These are phyloP conservation scores for Ptychoptera contaminata DNA, from an alignment of 2,888 invertebrate species.

Conservation along the genomic window DNA sequence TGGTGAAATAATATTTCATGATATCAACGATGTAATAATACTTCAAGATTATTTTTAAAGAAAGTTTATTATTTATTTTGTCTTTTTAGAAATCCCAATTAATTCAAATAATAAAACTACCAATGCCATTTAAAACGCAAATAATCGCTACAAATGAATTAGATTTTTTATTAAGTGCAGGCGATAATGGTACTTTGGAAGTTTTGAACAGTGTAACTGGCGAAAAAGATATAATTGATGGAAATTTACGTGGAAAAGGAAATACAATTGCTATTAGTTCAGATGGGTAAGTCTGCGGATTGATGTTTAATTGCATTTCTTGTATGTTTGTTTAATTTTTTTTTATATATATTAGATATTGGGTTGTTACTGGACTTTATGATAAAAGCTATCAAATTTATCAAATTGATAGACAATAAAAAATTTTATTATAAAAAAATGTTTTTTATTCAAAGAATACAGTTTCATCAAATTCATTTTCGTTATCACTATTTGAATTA, in stretches of 20 bases:
- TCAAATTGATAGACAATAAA: constrained; percentile 3
- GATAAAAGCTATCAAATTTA: constrained; percentile 26
- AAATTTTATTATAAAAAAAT: neutral
- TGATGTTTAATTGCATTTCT: neutral
- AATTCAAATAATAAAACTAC: constrained; percentile 22
- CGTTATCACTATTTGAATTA: neutral
- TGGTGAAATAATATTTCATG: constrained; percentile 26
- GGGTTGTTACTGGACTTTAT: constrained; percentile 26
- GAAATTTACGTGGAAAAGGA: constrained; percentile 22
- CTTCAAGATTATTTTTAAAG: neutral
- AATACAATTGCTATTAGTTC: constrained; percentile 24
- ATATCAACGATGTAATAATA: constrained; percentile 18
- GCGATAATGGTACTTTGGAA: constrained; percentile 22
- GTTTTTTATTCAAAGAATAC: neutral
- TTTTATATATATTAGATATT: constrained; percentile 17
- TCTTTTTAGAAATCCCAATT: constrained; percentile 9
- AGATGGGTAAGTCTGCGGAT: constrained; percentile 28
- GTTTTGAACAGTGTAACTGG: constrained; percentile 20
- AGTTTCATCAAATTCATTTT: neutral
- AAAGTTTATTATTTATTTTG: neutral
- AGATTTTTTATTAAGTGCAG: constrained; percentile 23
- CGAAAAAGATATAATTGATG: constrained; percentile 18
- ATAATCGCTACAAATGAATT: constrained; percentile 22
- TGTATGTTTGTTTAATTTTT: neutral
- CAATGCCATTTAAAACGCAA: constrained; percentile 26